These are phyloP conservation scores for Oreochromis aureus DNA, from an alignment of 2,113 vertebrate species.

Conservation along the genomic window DNA sequence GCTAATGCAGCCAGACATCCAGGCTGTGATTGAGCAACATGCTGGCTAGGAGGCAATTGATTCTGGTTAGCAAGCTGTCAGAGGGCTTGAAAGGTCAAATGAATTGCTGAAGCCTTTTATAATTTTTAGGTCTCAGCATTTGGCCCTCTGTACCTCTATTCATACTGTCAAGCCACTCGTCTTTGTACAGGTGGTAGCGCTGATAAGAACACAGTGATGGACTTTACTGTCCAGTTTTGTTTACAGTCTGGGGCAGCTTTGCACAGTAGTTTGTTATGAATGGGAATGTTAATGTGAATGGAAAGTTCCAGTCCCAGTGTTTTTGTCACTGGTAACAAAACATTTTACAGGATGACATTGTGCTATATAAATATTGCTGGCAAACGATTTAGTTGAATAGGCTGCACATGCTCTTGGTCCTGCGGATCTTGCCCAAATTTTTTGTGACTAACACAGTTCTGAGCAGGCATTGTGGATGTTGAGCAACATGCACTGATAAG, in stretches of 20 bases:
- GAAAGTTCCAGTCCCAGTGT: background rate
- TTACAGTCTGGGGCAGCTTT: background rate
- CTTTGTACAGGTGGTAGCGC: conserved; percentile 9
- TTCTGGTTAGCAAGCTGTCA: conserved; percentile 39
- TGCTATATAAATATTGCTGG: background rate
- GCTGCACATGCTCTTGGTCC: background rate
- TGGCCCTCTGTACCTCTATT: background rate
- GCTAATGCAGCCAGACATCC: conserved; percentile 13
- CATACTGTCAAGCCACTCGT: background rate
- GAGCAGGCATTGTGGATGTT: background rate
- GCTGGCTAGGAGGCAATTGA: conserved; percentile 12
- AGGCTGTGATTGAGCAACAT: conserved; percentile 27
- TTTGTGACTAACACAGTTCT: background rate
- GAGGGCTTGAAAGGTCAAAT: conserved; percentile 10
- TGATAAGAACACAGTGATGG: conserved; percentile 10
- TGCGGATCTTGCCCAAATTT: conserved; percentile 11
- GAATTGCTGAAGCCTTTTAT: conserved; percentile 15
- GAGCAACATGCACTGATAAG: background rate
- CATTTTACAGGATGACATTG: background rate
- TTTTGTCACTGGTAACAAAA: background rate
- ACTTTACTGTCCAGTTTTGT: background rate
- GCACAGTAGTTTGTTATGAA: background rate
- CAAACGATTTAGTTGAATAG: background rate
- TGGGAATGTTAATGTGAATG: background rate
- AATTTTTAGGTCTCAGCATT: conserved; percentile 3